A percentile compares a stretch with the other conserved stretches of the same genome.
Evolutionary conservation across 2,888 invertebrate genomes (phyloP).

Genomic region (Hydraecia micacea): DNA sequence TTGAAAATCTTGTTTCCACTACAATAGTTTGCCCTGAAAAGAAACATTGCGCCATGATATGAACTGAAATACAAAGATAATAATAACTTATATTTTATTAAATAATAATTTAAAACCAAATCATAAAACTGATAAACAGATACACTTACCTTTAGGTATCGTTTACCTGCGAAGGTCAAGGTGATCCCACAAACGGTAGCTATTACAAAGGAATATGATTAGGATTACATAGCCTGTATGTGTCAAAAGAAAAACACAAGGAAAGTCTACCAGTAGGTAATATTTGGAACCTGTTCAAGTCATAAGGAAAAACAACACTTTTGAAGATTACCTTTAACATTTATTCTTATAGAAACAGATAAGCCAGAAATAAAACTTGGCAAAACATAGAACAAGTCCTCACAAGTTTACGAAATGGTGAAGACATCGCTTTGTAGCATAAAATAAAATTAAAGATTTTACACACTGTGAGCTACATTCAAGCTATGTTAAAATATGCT

Average conservation of each 20-base stretch:
- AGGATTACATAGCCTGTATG: not conserved
- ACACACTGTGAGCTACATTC: slow-evolving; percentile 5
- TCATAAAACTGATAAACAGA: not conserved
- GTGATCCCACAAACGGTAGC: not conserved
- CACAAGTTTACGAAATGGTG: slow-evolving; percentile 58
- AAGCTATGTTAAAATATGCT: not conserved
- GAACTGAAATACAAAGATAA: too few relatives aligned
- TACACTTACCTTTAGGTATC: not conserved
- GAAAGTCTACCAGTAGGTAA: slow-evolving; percentile 24
- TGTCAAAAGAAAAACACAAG: not conserved
- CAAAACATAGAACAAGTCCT: slow-evolving; percentile 50
- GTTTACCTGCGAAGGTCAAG: not conserved
- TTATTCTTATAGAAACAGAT: slow-evolving; percentile 52
- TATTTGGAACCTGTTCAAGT: slow-evolving; percentile 24
- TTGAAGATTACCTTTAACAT: slow-evolving; percentile 49
- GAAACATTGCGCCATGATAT: too few relatives aligned
- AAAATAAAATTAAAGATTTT: slow-evolving; percentile 38
- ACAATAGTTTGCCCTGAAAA: too few relatives aligned
- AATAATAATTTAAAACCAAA: not conserved
- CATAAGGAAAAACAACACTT: slow-evolving; percentile 40
- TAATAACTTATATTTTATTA: too few relatives aligned
- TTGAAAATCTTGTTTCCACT: too few relatives aligned
- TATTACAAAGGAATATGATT: not conserved
- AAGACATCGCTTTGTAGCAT: slow-evolving; percentile 52
- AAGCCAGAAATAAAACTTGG: slow-evolving; percentile 61